Conservation (phyloP, 1,140 invertebrate species). For the Orius insidiosus region DNA sequence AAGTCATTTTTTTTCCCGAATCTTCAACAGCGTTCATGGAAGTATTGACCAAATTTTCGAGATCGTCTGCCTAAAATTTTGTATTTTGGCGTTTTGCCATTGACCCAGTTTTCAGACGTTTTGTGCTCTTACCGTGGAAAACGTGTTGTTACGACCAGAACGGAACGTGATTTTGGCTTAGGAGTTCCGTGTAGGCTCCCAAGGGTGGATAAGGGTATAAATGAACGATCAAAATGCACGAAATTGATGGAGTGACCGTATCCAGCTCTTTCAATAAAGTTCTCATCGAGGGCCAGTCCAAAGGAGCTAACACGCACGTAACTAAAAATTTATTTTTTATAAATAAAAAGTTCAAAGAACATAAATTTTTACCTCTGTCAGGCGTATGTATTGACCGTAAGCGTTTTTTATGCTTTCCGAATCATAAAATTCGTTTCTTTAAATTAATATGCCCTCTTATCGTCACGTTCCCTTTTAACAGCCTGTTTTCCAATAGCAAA, state of each 20-base stretch:
- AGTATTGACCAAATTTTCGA: too few relatives aligned
- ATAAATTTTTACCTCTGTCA: too few relatives aligned
- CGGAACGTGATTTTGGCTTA: background rate
- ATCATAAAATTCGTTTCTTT: too few relatives aligned
- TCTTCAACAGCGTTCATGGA: too few relatives aligned
- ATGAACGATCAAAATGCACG: conserved; percentile 8
- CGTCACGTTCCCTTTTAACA: conserved; percentile 9
- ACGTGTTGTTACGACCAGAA: conserved; percentile 3
- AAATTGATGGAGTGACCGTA: background rate
- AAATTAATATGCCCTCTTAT: background rate
- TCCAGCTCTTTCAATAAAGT: background rate
- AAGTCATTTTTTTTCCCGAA: too few relatives aligned
- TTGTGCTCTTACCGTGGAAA: background rate
- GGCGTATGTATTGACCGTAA: too few relatives aligned
- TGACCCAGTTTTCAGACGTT: too few relatives aligned
- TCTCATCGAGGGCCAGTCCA: background rate
- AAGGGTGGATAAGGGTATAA: background rate
- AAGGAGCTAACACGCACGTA: background rate
- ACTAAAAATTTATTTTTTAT: too few relatives aligned
- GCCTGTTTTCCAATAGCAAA: conserved; percentile 7
- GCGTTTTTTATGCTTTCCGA: too few relatives aligned
- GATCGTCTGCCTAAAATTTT: too few relatives aligned
- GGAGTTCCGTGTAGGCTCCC: conserved; percentile 2
- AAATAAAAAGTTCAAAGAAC: too few relatives aligned
- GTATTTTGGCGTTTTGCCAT: too few relatives aligned